Evolutionary conservation across 2,113 vertebrate genomes (phyloP).

Genomic region (Grantiella picta): DNA sequence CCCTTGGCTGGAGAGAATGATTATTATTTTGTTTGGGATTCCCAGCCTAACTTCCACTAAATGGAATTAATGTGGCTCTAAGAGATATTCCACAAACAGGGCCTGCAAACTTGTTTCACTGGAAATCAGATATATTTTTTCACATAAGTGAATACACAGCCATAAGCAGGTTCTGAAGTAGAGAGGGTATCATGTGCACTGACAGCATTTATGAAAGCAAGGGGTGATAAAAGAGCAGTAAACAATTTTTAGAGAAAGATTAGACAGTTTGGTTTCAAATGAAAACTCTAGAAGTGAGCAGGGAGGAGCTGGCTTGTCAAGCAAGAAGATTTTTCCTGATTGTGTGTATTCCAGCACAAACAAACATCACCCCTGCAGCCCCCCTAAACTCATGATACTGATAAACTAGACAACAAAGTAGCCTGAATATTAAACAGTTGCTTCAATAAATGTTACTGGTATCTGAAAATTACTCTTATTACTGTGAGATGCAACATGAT

Average conservation of each 20-base stretch:
- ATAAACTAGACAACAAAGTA: background rate
- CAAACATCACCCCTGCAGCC: background rate
- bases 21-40: conserved; percentile 14
- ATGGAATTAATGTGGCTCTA: background rate
- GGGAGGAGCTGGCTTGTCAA: background rate
- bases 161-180: background rate
- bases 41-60: background rate
- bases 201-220: conserved; percentile 16
- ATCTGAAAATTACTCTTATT: background rate
- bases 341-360: background rate
- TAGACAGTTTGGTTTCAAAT: conserved; percentile 7
- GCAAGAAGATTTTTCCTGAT: background rate
- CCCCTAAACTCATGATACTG: background rate
- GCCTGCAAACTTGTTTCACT: background rate
- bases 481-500: background rate
- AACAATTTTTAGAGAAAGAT: background rate
- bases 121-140: conserved; percentile 40
- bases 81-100: background rate
- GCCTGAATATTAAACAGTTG: background rate
- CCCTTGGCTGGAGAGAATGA: background rate
- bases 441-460: background rate
- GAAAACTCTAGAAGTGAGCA: background rate
- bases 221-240: background rate
- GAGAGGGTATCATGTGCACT: background rate
- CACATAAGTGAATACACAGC: background rate